Evolutionary conservation across 2,113 vertebrate genomes (phyloP).

Genomic region (Callorhinus ursinus): DNA sequence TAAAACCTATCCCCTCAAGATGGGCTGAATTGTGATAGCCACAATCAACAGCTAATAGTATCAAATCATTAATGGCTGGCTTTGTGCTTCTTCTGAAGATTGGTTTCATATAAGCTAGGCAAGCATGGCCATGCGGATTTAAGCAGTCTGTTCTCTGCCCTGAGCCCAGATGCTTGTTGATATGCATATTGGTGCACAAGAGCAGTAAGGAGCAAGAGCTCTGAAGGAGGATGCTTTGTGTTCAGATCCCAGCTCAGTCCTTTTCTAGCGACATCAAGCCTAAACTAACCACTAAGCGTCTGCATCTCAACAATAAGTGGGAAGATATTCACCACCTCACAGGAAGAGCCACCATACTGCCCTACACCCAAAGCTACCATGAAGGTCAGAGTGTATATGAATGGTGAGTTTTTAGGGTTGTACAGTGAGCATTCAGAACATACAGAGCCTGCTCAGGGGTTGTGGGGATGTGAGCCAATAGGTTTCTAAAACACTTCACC

Average conservation of each 20-base stretch:
- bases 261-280: background rate
- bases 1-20: constrained; percentile 39
- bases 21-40: constrained; percentile 19
- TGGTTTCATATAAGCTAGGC: background rate
- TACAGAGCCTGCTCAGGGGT: fast-evolving
- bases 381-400: background rate
- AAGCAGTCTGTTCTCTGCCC: background rate
- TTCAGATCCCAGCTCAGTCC: background rate
- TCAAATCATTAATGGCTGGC: background rate
- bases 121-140: background rate
- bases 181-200: fast-evolving
- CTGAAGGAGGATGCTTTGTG: background rate
- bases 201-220: background rate
- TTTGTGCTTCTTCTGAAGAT: constrained; percentile 1
- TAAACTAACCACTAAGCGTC: background rate
- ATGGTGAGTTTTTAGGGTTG: background rate
- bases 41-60: background rate
- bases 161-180: background rate
- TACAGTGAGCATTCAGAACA: background rate
- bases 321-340: background rate
- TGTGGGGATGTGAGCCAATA: background rate
- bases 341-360: background rate
- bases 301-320: background rate
- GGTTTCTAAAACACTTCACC: background rate
- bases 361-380: fast-evolving